Evolutionary conservation across 2,797 vertebrate genomes (phyloP), one percentile per base, ranked within the genome.

Genomic region (Pogonophryne albipinna): DNA sequence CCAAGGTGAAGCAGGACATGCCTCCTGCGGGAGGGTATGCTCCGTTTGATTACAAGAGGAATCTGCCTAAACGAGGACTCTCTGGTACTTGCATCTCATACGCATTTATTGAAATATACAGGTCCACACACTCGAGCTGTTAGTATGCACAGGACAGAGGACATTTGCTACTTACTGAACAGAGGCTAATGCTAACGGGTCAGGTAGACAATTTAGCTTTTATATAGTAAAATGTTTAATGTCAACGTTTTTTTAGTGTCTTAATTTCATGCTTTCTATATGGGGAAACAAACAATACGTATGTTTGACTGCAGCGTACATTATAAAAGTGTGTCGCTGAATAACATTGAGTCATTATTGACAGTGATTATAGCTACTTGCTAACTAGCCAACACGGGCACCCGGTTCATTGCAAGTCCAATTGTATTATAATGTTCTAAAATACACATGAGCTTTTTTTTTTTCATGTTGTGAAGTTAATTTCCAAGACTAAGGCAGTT

Each of bases 1-100:
- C 94, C 92, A 98, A 99, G 98, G 98, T 99, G 98, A 99, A 97
- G 95, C 98, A 99, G 97, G 98, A 99, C 97, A 98, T 99, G 97
- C 93, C 98, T 81, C 98, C 98, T 14, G 73, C 89, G 12, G 97
- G 98, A 74, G 98, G 98, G 3, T 99, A 99, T 78, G 95, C 94
- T 2, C 81, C 97, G 2, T 88, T 99, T 59, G 97, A 98, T 79
- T 98, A 99, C 85, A 97, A 97, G 47, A 94, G 98, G 94, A 97
- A 97, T 86, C 91, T 99, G 1, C 97, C 97, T 9, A 96, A 95
- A 68, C 93, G 97, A 57, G 97, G 97, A 72, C 70, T 97, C 60
- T 98, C 97, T 34, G 98, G 98, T 98, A 86, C 86, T 93, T 88
- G 41, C 66, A 61, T 38, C 4, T 11, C 55, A 61, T 0, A 46